phyloP scores from a whole-genome alignment of 37 sponge, comb jelly and placozoan species.

The Lycopodina hypogea region DNA sequence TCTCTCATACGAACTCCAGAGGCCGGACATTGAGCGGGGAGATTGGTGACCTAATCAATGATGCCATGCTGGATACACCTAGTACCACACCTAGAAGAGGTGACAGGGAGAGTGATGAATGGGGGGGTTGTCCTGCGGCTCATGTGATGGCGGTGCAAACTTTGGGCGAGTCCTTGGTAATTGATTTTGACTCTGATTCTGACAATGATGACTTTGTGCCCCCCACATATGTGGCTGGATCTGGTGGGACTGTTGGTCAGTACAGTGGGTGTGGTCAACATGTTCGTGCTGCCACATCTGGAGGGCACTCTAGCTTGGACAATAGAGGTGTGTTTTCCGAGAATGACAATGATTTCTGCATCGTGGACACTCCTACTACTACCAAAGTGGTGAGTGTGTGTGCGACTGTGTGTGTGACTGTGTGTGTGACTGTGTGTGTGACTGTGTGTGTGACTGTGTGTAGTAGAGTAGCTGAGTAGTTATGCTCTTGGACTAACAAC shows the following conservation, averaged over 20 bases:
- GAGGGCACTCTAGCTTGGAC: conserved; percentile 6
- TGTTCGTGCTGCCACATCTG: conserved; percentile 5
- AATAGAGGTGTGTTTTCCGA: conserved; percentile 24
- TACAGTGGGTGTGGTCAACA: background rate
- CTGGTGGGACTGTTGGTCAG: too few species aligned
- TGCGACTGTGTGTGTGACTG: background rate
- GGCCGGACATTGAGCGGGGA: conserved; percentile 51
- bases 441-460: too few species aligned
- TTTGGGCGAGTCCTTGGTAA: conserved; percentile 22
- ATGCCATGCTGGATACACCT: conserved; percentile 54
- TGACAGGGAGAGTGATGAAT: background rate
- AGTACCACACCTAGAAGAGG: background rate
- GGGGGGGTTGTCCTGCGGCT: background rate
- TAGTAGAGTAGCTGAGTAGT: too few species aligned
- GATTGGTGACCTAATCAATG: conserved; percentile 58
- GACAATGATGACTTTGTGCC: conserved; percentile 16
- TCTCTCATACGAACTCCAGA: conserved; percentile 62
- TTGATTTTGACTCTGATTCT: conserved; percentile 52
- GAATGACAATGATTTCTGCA: conserved; percentile 61
- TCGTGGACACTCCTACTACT: conserved; percentile 50
- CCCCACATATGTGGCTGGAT: background rate
- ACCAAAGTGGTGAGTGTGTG: conserved; percentile 55
- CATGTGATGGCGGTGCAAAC: background rate
- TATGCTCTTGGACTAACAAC: too few species aligned
- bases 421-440: too few species aligned